phyloP scores from a whole-genome alignment of 2,888 invertebrate species.

The Ormyrus nitidulus region DNA sequence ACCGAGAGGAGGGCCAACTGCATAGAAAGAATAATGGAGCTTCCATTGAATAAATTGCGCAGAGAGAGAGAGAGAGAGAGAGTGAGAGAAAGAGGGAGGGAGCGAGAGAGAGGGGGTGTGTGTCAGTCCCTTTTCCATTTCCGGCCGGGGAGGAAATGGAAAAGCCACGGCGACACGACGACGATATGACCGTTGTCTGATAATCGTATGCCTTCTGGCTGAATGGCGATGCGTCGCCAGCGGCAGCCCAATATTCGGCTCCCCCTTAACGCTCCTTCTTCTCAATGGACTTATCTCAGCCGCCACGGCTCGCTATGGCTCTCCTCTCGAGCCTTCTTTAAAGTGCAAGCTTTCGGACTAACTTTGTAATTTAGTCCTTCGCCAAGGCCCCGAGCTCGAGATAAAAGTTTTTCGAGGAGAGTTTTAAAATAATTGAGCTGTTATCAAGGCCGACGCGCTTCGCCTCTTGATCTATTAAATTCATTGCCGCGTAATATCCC shows the following conservation, averaged over 20 bases:
- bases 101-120: too few relatives aligned
- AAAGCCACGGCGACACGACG: slow-evolving; percentile 53
- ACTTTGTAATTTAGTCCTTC: slow-evolving; percentile 31
- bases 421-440: slow-evolving; percentile 19
- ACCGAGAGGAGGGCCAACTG: too few relatives aligned
- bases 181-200: slow-evolving; percentile 42
- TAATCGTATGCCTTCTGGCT: slow-evolving; percentile 16
- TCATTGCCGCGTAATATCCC: too few relatives aligned
- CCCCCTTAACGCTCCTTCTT: background rate
- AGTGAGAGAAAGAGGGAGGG: background rate
- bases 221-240: slow-evolving; percentile 27
- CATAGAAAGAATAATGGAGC: slow-evolving; percentile 52
- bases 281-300: slow-evolving; percentile 20
- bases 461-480: too few relatives aligned
- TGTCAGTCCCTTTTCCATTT: slow-evolving; percentile 62
- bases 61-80: background rate
- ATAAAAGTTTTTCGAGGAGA: slow-evolving; percentile 29
- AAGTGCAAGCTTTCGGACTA: background rate
- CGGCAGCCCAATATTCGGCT: slow-evolving; percentile 9
- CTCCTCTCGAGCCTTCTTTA: background rate
- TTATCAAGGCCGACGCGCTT: background rate
- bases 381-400: background rate
- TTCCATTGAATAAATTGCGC: slow-evolving; percentile 63
- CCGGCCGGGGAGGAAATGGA: slow-evolving; percentile 63
- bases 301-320: background rate